Evolutionary conservation across 37 sponge, comb jelly and placozoan species (phyloP).

Genomic region (Amphimedon queenslandica): DNA sequence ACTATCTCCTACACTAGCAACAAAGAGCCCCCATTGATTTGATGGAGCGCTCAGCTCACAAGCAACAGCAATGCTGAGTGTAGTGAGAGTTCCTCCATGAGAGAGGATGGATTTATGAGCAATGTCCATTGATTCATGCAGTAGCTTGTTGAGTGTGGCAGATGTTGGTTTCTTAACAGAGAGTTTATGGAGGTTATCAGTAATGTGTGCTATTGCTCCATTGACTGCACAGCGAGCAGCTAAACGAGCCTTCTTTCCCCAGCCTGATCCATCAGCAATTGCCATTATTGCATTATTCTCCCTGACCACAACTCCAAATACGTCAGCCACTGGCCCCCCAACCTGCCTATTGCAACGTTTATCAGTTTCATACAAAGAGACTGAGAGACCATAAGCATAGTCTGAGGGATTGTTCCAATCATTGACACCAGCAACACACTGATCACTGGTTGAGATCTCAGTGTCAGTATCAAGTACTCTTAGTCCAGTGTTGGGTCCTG

Average conservation of each 20-base stretch:
- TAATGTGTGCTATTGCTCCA: slow-evolving; percentile 61
- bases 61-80: slow-evolving; percentile 70
- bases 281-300: slow-evolving; percentile 70
- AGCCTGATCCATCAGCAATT: slow-evolving; percentile 80
- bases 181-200: neutral
- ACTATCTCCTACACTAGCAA: slow-evolving; percentile 80
- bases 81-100: slow-evolving; percentile 78
- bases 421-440: slow-evolving; percentile 42
- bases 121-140: slow-evolving; percentile 37
- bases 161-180: slow-evolving; percentile 4
- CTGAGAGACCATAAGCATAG: slow-evolving; percentile 75
- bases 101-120: slow-evolving; percentile 77
- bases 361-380: slow-evolving; percentile 86
- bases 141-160: slow-evolving; percentile 24
- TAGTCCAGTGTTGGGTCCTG: too few relatives aligned
- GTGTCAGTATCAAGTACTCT: too few relatives aligned
- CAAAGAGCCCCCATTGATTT: slow-evolving; percentile 56
- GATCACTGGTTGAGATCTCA: too few relatives aligned
- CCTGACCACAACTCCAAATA: slow-evolving; percentile 61
- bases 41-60: slow-evolving; percentile 36
- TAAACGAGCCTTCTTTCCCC: slow-evolving; percentile 85
- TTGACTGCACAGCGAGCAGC: slow-evolving; percentile 83
- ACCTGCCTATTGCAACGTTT: neutral
- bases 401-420: slow-evolving; percentile 65
- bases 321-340: slow-evolving; percentile 93